A percentile compares a stretch with the other conserved stretches of the same genome.
Conservation (phyloP, 2,888 invertebrate species). For the Sipha maydis region DNA sequence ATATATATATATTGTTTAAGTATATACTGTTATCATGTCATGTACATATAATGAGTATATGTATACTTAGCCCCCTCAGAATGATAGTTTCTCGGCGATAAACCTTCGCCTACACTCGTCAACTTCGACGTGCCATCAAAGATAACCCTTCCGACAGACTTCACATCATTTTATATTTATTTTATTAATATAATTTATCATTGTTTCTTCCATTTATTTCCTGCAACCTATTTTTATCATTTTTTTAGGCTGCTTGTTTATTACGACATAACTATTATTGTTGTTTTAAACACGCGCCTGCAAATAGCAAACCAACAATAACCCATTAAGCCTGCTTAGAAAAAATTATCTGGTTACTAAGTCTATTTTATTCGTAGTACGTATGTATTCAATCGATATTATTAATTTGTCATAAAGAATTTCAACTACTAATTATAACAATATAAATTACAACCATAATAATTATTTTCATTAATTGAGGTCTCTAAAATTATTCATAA, state of each 20-base stretch:
- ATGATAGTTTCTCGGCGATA: not conserved
- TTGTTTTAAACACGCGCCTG: not conserved
- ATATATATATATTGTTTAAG: too few relatives aligned
- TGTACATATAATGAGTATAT: not conserved
- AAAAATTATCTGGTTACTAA: not conserved
- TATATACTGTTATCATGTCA: too few relatives aligned
- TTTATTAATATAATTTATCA: not conserved
- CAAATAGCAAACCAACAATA: not conserved
- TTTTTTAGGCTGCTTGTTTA: not conserved
- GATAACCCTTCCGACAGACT: not conserved
- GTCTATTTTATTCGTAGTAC: not conserved
- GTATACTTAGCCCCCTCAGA: not conserved
- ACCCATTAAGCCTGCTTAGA: not conserved
- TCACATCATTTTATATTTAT: not conserved
- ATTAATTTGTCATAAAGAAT: not conserved
- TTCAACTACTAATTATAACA: not conserved
- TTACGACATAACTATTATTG: not conserved
- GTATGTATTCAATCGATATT: not conserved
- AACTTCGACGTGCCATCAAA: not conserved
- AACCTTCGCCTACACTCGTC: slow-evolving; percentile 5
- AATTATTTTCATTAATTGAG: not conserved
- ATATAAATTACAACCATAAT: not conserved
- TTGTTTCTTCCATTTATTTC: not conserved
- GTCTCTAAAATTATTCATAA: not conserved
- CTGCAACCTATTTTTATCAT: not conserved